Conservation (phyloP, 2,888 invertebrate genomes). For the Protonemura montana region DNA sequence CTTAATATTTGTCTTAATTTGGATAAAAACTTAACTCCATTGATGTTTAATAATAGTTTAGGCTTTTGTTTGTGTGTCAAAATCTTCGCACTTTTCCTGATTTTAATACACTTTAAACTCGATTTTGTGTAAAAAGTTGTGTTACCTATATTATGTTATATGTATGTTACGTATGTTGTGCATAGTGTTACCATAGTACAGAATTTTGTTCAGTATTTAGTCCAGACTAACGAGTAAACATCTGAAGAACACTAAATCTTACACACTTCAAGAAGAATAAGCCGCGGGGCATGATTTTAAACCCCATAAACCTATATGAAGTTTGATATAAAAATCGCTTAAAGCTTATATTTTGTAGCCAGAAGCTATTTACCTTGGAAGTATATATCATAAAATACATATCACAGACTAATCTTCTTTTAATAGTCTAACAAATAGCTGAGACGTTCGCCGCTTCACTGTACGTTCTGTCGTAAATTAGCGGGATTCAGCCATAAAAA, state of each 20-base stretch:
- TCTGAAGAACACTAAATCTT: constrained; percentile 35
- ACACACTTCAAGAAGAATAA: constrained; percentile 23
- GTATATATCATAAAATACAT: constrained; percentile 39
- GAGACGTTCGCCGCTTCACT: constrained; percentile 32
- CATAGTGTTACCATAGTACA: too few species aligned
- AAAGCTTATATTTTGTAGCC: constrained; percentile 31
- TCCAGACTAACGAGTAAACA: constrained; percentile 31
- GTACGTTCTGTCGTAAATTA: constrained; percentile 36
- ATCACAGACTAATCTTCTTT: constrained; percentile 37
- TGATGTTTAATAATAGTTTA: too few species aligned
- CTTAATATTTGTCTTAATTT: too few species aligned
- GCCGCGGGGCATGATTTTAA: constrained; percentile 28
- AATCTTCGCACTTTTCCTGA: background rate
- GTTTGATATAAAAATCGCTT: constrained; percentile 38
- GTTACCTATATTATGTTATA: too few species aligned
- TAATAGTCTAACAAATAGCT: constrained; percentile 41
- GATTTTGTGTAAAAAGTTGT: too few species aligned
- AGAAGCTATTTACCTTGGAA: constrained; percentile 36
- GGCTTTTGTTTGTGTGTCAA: background rate
- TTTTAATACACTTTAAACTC: constrained; percentile 18
- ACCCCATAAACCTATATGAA: constrained; percentile 19
- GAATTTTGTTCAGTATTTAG: background rate
- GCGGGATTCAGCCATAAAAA: constrained; percentile 38
- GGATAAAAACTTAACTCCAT: too few species aligned
- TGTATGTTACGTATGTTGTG: too few species aligned